phyloP scores from a whole-genome alignment of 1,140 invertebrate genomes.

The Geopemphigus sp. region DNA sequence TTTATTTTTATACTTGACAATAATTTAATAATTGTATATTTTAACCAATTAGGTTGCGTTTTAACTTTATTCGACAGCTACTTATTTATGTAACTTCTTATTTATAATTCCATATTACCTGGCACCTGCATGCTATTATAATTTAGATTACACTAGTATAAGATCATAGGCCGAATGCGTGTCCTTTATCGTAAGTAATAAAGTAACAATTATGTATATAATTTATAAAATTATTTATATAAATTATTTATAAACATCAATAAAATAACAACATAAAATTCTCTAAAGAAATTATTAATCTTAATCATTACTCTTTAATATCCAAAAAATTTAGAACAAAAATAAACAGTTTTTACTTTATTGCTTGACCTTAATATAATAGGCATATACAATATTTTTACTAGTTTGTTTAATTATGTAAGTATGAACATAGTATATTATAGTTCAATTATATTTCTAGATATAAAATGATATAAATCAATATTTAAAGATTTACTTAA shows the following conservation, averaged over 20 bases:
- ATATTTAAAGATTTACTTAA: neutral
- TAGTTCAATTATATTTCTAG: neutral
- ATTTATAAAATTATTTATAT: no score
- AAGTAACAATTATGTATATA: no score
- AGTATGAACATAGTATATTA: slow-evolving; percentile 1
- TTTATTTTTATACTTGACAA: no score
- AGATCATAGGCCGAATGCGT: neutral
- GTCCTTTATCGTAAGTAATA: neutral
- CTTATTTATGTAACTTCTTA: neutral
- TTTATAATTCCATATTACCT: neutral
- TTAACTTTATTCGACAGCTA: no score
- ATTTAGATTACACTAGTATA: neutral
- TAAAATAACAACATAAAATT: slow-evolving; percentile 8
- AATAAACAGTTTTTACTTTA: slow-evolving; percentile 6
- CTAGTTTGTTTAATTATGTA: neutral
- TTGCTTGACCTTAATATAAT: slow-evolving; percentile 13
- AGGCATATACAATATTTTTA: no score
- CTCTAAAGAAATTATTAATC: slow-evolving; percentile 2
- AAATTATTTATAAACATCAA: neutral
- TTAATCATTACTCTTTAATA: neutral
- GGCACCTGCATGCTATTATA: neutral
- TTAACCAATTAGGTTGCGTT: neutral
- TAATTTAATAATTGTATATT: neutral
- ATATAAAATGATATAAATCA: neutral
- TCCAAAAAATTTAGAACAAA: neutral